Evolutionary conservation across 2,888 invertebrate species (phyloP).

Genomic region (Pycnomerus fuliginosus): DNA sequence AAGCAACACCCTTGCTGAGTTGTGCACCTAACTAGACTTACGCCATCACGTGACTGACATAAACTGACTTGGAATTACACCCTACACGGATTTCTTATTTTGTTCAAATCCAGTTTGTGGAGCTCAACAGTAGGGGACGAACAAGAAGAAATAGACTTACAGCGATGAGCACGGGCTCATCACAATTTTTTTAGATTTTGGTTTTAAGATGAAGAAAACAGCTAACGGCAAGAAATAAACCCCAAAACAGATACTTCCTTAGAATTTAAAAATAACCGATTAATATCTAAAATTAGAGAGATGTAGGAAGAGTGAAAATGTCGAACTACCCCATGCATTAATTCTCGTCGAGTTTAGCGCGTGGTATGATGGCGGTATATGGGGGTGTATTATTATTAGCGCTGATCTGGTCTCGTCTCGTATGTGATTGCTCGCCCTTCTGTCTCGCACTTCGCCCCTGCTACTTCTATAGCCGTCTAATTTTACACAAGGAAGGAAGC

Average conservation of each 20-base stretch:
- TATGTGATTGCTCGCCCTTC: slow-evolving; percentile 33
- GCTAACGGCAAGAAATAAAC: slow-evolving; percentile 1
- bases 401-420: slow-evolving; percentile 33
- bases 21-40: too few relatives aligned
- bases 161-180: too few relatives aligned
- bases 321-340: slow-evolving; percentile 25
- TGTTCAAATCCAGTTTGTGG: too few relatives aligned
- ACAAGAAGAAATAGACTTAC: too few relatives aligned
- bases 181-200: too few relatives aligned
- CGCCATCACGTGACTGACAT: too few relatives aligned
- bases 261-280: slow-evolving; percentile 18
- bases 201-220: not conserved
- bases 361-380: slow-evolving; percentile 19
- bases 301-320: slow-evolving; percentile 3
- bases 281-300: slow-evolving; percentile 15
- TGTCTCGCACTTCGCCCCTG: slow-evolving; percentile 31
- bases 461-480: slow-evolving; percentile 39
- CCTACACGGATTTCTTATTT: too few relatives aligned
- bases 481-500: slow-evolving; percentile 46
- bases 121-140: too few relatives aligned
- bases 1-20: too few relatives aligned
- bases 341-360: slow-evolving; percentile 29
- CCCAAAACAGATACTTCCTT: not conserved
- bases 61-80: too few relatives aligned
- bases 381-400: slow-evolving; percentile 41